phyloP scores from a whole-genome alignment of 2,888 invertebrate genomes.

The Schizaphis graminum region DNA sequence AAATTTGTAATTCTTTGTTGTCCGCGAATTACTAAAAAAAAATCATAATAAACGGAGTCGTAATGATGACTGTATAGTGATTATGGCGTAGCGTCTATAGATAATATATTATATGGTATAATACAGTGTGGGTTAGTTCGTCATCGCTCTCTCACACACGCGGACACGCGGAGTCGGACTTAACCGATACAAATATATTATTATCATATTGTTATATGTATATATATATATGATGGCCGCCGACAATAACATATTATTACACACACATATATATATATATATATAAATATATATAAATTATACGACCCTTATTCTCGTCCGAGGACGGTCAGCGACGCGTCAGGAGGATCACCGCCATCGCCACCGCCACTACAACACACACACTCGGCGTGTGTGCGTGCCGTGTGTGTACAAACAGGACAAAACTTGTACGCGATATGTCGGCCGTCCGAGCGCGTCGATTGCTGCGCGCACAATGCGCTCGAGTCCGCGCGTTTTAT shows the following conservation, averaged over 20 bases:
- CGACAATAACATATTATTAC: not conserved
- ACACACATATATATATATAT: no score
- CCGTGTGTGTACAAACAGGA: not conserved
- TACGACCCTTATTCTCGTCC: conserved; percentile 1
- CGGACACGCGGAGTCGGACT: not conserved
- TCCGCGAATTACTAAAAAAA: not conserved
- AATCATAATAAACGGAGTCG: not conserved
- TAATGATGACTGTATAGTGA: not conserved
- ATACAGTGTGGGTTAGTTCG: not conserved
- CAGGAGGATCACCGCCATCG: not conserved
- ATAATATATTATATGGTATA: no score
- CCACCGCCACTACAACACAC: not conserved
- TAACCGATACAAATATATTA: not conserved
- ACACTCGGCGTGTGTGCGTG: not conserved
- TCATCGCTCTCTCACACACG: not conserved
- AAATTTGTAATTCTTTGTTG: not conserved
- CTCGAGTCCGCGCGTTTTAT: not conserved
- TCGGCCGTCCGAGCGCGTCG: not conserved
- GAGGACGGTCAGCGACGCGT: not conserved
- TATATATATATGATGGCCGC: not conserved
- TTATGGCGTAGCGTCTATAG: not conserved
- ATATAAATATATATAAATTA: not conserved
- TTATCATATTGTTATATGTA: no score
- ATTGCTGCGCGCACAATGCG: conserved; percentile 16
- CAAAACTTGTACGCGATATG: conserved; percentile 1